These are phyloP conservation scores for Scaptomyza montana DNA, from an alignment of 1,140 invertebrate species.

Conservation along the genomic window DNA sequence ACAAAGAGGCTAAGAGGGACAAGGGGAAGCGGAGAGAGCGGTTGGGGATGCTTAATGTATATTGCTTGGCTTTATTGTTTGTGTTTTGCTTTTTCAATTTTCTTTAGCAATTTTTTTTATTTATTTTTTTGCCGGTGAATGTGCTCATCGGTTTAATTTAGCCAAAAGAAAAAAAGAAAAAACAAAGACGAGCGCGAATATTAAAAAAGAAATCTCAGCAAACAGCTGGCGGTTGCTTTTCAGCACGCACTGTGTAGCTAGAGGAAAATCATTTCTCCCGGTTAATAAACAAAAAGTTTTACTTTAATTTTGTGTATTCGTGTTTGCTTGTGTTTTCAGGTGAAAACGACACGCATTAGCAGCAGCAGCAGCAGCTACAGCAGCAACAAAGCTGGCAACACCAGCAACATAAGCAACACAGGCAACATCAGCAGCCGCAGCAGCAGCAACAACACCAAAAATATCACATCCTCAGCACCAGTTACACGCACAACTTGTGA, in stretches of 20 bases:
- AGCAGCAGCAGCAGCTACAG: conserved; percentile 61
- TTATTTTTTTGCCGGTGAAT: conserved; percentile 48
- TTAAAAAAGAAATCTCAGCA: conserved; percentile 2
- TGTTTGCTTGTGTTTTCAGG: conserved; percentile 77
- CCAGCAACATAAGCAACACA: conserved; percentile 33
- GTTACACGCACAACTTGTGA: conserved; percentile 85
- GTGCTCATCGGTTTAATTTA: conserved; percentile 72
- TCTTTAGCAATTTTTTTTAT: conserved; percentile 11
- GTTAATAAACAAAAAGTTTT: conserved; percentile 66
- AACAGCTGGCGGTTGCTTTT: conserved; percentile 60
- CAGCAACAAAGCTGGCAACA: conserved; percentile 66
- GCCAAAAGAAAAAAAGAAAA: conserved; percentile 15
- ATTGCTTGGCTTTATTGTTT: not conserved
- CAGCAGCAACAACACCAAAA: conserved; percentile 60
- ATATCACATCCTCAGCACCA: conserved; percentile 79
- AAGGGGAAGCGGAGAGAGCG: too few relatives aligned
- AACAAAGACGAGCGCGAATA: not conserved
- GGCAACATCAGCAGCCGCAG: conserved; percentile 19
- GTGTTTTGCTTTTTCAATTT: not conserved
- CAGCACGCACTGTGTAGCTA: conserved; percentile 15
- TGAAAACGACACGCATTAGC: conserved; percentile 84
- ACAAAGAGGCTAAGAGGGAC: not conserved
- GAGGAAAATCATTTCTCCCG: conserved; percentile 52
- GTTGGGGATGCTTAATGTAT: not conserved
- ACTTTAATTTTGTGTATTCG: conserved; percentile 3